phyloP scores from a whole-genome alignment of 2,797 vertebrate species.

The Ptychadena robeensis region DNA sequence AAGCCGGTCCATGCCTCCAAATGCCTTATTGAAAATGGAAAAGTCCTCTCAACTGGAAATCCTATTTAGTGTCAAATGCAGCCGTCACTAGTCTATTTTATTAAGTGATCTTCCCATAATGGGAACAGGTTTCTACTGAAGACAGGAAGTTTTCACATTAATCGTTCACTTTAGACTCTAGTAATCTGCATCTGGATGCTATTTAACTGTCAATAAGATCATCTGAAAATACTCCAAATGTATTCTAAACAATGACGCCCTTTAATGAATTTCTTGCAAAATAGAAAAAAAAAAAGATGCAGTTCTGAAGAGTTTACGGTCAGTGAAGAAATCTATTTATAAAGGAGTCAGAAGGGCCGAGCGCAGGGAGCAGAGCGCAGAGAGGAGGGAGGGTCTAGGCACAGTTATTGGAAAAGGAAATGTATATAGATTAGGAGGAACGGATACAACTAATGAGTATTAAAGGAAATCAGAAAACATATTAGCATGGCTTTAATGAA shows the following conservation, averaged over 20 bases:
- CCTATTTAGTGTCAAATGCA: constrained; percentile 1
- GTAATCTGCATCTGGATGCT: not conserved
- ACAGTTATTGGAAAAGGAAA: constrained; percentile 59
- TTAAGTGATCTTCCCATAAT: constrained; percentile 10
- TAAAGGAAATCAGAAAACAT: constrained; percentile 57
- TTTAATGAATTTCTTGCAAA: constrained; percentile 16
- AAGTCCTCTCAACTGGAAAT: not conserved
- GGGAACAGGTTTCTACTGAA: not conserved
- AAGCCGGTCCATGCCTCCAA: not conserved
- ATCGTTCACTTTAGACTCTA: not conserved
- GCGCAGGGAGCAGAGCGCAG: constrained; percentile 31
- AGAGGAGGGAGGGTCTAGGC: constrained; percentile 36
- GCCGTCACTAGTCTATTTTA: not conserved
- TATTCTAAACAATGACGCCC: not conserved
- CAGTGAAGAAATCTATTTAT: constrained; percentile 45
- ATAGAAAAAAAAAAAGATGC: constrained; percentile 12
- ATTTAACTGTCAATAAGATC: constrained; percentile 3
- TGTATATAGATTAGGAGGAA: constrained; percentile 56
- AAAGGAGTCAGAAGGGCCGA: constrained; percentile 30
- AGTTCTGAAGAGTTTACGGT: constrained; percentile 18
- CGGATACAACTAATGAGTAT: constrained; percentile 58
- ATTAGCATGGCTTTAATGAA: constrained; percentile 51
- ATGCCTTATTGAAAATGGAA: not conserved
- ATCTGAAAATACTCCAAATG: not conserved
- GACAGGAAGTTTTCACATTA: constrained; percentile 7